Conservation (phyloP, 2,888 invertebrate genomes). For the Oxytorus armatus region DNA sequence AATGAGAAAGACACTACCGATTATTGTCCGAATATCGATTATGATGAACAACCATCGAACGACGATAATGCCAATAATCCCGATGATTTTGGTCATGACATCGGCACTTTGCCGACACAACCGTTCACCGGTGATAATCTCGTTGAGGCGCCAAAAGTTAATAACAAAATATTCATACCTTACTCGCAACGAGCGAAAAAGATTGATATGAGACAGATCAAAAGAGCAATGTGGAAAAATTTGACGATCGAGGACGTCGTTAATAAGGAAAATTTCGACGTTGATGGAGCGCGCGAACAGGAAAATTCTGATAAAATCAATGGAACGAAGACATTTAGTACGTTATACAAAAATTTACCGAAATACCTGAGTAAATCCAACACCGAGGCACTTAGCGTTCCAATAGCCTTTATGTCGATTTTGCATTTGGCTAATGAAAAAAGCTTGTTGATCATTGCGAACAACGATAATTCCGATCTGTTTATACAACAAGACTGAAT, state of each 20-base stretch:
- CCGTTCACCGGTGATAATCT: conserved; percentile 86
- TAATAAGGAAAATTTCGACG: conserved; percentile 81
- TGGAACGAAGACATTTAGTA: conserved; percentile 82
- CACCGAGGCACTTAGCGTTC: conserved; percentile 90
- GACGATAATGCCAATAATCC: conserved; percentile 74
- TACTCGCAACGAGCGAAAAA: conserved; percentile 94
- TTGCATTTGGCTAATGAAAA: conserved; percentile 95
- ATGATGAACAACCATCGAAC: conserved; percentile 66
- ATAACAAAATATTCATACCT: conserved; percentile 89
- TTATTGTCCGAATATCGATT: conserved; percentile 83
- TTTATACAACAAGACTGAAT: conserved; percentile 64
- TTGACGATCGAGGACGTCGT: conserved; percentile 83
- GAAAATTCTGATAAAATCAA: conserved; percentile 61
- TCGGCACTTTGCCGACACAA: conserved; percentile 75
- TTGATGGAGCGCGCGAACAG: neutral
- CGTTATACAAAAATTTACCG: conserved; percentile 87
- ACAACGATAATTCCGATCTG: conserved; percentile 74
- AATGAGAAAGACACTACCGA: conserved; percentile 86
- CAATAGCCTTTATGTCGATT: conserved; percentile 92
- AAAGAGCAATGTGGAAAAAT: conserved; percentile 90
- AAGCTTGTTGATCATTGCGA: conserved; percentile 83
- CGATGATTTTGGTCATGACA: conserved; percentile 77
- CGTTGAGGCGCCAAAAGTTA: conserved; percentile 89
- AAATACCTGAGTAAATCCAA: conserved; percentile 87
- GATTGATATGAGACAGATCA: conserved; percentile 93